These are phyloP conservation scores for Calyptomena viridis DNA, from an alignment of 2,113 vertebrate genomes.

Conservation along the genomic window DNA sequence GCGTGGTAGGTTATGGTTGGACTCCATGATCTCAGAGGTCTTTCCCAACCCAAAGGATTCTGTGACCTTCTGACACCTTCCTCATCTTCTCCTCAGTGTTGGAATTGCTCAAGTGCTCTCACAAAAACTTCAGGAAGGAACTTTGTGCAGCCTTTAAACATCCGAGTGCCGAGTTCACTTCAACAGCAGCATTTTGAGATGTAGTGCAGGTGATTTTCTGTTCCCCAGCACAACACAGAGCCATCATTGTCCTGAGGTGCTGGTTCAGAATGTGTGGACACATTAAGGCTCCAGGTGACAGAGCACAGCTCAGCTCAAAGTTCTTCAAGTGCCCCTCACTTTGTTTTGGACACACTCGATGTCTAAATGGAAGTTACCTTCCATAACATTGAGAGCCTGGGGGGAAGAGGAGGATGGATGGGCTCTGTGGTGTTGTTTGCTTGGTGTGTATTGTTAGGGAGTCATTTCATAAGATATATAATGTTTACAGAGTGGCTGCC, in stretches of 20 bases:
- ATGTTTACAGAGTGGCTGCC: not conserved
- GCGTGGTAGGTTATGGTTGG: not conserved
- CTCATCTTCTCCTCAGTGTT: not conserved
- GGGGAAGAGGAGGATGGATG: not conserved
- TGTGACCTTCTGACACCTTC: not conserved
- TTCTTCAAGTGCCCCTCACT: not conserved
- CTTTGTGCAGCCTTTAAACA: not conserved
- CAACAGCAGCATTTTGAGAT: fast-evolving
- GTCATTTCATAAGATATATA: not conserved
- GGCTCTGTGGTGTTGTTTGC: not conserved
- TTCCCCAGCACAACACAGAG: not conserved
- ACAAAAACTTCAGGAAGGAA: not conserved
- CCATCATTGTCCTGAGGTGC: not conserved
- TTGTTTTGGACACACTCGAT: not conserved
- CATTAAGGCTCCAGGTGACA: not conserved
- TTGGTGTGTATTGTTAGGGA: not conserved
- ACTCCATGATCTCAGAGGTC: not conserved
- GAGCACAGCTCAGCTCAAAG: not conserved
- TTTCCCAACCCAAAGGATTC: not conserved
- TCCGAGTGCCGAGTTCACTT: fast-evolving
- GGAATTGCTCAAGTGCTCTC: not conserved
- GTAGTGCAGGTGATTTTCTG: not conserved
- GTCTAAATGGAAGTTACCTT: not conserved
- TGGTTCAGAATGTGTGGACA: not conserved
- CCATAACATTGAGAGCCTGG: not conserved